Conservation (phyloP, 2,797 vertebrate genomes). For the Enteromius afrohamiltoni region DNA sequence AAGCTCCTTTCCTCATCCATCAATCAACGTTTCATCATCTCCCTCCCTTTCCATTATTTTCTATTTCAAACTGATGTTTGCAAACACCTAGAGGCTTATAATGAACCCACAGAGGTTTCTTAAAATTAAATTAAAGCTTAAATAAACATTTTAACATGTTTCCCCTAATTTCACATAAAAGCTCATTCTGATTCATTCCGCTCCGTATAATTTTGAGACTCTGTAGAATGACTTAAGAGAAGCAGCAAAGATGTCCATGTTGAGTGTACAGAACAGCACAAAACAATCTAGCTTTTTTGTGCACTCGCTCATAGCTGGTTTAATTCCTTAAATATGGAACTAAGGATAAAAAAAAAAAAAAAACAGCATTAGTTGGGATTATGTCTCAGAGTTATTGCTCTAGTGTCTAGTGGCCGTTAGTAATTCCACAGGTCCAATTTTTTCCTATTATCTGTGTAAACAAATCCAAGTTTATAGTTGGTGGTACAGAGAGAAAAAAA, state of each 20-base stretch:
- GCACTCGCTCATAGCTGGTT: too few relatives aligned
- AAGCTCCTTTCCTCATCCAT: conserved; percentile 3
- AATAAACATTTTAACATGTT: not conserved
- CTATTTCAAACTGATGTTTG: not conserved
- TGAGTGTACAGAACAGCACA: not conserved
- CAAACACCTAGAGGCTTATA: not conserved
- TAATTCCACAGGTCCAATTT: not conserved
- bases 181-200: not conserved
- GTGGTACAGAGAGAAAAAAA: not conserved
- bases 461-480: not conserved
- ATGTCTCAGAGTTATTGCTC: not conserved
- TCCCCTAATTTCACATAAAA: not conserved
- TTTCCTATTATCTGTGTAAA: not conserved
- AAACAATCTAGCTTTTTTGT: not conserved
- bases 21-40: not conserved
- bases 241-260: not conserved
- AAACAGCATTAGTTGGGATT: not conserved
- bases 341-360: not conserved
- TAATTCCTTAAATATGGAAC: not conserved
- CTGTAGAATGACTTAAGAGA: not conserved
- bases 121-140: not conserved
- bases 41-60: not conserved
- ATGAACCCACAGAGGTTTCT: not conserved
- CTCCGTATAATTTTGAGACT: not conserved
- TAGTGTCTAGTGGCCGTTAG: not conserved